Evolutionary conservation across 2,113 vertebrate genomes (phyloP).

Genomic region (Girardinichthys multiradiatus): DNA sequence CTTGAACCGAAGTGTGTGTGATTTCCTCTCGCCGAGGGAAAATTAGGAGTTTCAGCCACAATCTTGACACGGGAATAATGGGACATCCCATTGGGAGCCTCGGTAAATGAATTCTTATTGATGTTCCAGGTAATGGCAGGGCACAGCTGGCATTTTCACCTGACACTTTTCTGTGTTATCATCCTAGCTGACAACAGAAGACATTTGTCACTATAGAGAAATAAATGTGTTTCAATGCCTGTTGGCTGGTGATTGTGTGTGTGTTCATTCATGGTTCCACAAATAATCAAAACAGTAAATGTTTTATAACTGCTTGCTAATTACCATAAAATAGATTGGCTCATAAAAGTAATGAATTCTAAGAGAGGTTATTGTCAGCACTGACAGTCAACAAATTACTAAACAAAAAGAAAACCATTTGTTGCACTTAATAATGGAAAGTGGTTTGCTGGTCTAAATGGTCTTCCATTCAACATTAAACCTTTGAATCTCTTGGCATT

Average conservation of each 20-base stretch:
- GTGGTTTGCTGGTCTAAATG: no score
- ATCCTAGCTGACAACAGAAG: conserved; percentile 8
- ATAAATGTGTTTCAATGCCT: neutral
- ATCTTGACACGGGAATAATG: conserved; percentile 30
- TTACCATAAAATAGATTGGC: no score
- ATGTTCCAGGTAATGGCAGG: conserved; percentile 34
- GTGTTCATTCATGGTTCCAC: no score
- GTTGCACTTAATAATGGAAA: no score
- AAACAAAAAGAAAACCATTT: no score
- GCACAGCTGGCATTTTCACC: conserved; percentile 26
- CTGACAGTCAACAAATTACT: no score
- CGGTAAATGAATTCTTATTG: conserved; percentile 40
- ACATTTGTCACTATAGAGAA: neutral
- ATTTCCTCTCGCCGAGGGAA: neutral
- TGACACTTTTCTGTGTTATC: conserved; percentile 5
- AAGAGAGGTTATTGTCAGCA: no score
- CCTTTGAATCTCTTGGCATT: no score
- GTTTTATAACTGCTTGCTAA: no score
- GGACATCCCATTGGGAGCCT: conserved; percentile 1
- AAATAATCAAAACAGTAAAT: no score
- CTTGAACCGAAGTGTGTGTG: neutral
- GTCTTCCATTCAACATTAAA: no score
- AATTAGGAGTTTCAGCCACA: conserved; percentile 11
- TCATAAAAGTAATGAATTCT: no score
- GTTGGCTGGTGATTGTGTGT: neutral